Evolutionary conservation across 1,140 invertebrate species (phyloP), one percentile per base, ranked within the genome.

Genomic region (Drosophila nannoptera): DNA sequence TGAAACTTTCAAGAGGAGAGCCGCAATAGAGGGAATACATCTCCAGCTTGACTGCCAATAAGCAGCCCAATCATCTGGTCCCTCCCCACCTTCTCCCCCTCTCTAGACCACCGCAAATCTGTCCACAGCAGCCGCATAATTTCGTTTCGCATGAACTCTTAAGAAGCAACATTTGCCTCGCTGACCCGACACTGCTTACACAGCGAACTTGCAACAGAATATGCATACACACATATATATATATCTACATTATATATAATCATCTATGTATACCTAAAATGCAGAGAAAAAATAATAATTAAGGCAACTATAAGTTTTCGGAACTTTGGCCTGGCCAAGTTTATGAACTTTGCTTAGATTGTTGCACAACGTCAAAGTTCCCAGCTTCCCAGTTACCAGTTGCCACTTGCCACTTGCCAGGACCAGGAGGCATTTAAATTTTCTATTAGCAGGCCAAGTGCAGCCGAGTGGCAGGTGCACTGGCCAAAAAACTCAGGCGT

Each of bases 141-240:
- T 83, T 83, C 62, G 52, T 84, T 83, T 66, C 73, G 80, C 69
- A 74, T 70, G 80, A 84, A 86, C 76, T 84, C 66, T 56, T 56
- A 22, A 36, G 42, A 61, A 84, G 75, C 65, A 74, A 72, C 69
- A 60, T 77, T 84, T 80, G 81, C 80, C 76, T 76, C 49, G 66
- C 63, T 84, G 81, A 84, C 80, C 80, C 12, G 40, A 80, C 78
- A 75, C 65, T 73, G 78, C 69, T 75, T 67, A 63, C 75, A 56
- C 52, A 43, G 69, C 33, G 46, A 63, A 53, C 29, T 33, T 22
- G 31, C 14, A 16, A 69, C 8, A 52, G 45, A 43, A 49, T 53
- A 38, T 7, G 58, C 22, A 32, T 31, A 22, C 8, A 45, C 14
- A 46, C 29, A 9, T 8, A 32, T 35, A 48, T 14, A 35, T 35